Conservation (phyloP, 1,140 invertebrate species). For the Pseudomyrmex sp. region DNA sequence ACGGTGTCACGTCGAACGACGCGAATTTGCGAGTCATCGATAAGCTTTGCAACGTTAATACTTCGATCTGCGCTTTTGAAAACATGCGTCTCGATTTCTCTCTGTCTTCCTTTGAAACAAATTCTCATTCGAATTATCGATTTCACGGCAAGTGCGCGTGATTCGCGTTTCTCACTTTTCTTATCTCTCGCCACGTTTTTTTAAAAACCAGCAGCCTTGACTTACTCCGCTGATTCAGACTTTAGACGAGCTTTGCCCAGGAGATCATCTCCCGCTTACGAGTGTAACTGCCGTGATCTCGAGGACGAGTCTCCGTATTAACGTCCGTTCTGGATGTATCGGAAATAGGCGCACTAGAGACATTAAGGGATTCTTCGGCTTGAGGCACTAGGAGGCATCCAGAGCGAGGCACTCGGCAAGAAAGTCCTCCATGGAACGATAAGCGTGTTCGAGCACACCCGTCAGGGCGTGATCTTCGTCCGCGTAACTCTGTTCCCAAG, state of each 20-base stretch:
- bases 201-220: slow-evolving; percentile 10
- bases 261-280: slow-evolving; percentile 32
- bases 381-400: slow-evolving; percentile 88
- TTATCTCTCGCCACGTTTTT: neutral
- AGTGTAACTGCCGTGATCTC: slow-evolving; percentile 38
- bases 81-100: slow-evolving; percentile 15
- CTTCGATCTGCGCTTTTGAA: slow-evolving; percentile 42
- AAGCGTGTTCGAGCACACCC: slow-evolving; percentile 93
- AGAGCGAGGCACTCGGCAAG: slow-evolving; percentile 93
- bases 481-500: slow-evolving; percentile 89
- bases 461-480: slow-evolving; percentile 92
- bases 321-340: slow-evolving; percentile 65
- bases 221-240: slow-evolving; percentile 34
- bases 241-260: slow-evolving; percentile 15
- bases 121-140: slow-evolving; percentile 13
- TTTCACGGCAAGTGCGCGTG: slow-evolving; percentile 37
- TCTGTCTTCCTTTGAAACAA: neutral
- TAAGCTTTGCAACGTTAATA: slow-evolving; percentile 35
- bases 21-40: slow-evolving; percentile 39
- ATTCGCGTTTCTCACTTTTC: slow-evolving; percentile 9
- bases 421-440: slow-evolving; percentile 94
- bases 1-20: neutral
- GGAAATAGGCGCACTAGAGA: slow-evolving; percentile 80
- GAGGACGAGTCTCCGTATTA: slow-evolving; percentile 27
- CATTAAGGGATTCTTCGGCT: slow-evolving; percentile 81